Base-by-base conservation (phyloP, 2,797 vertebrate genomes). In the Vireo griseus region DNA sequence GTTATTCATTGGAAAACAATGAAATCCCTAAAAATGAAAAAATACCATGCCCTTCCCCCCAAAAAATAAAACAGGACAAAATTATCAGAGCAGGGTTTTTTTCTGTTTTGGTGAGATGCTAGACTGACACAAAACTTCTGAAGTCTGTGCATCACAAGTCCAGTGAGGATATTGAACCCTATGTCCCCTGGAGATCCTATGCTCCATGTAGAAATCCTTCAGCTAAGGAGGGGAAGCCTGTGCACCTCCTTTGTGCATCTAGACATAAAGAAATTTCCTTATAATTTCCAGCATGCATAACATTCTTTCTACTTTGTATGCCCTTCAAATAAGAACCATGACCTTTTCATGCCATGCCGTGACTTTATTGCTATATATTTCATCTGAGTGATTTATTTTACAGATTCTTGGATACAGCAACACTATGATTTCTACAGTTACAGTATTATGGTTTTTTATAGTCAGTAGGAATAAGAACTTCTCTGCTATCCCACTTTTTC, bases 1-100 rank as follows among this genome's bases (percentile, higher is more conserved):
- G 26, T 86, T 93, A 77, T 61, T 84, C 66, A 78, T 31, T 35
- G 40, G n/a, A n/a, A 97, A 97, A 95, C 33, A 91, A 68, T 33
- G 28, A 95, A 13, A 73, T 78, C 22, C 25, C 77, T 20, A 26
- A 84, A 74, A 87, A 88, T 51, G 11, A 78, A 94, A 76, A 87
- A 76, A 57, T 18, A 21, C 10, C 71, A 69, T 29, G 35, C 35
- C 35, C 35, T 35, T 10, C 39, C 92, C 22, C 26, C 8, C 44
- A 58, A 25, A 94, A 62, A 65, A 88, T 83, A 37, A 96, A 94
- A 45, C 16, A 86, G 11, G 16, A 77, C 50, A 81, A 63, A 63
- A 54, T 81, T 28, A 85, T 82, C 21, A 52, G 10, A 5, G 2
- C 16, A 2, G 35, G 35, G 8, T 0, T 40, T 90, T 79, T 90